Base-by-base conservation (phyloP, 64 coral and sea anemone genomes). In the Stichodactyla helianthus region DNA sequence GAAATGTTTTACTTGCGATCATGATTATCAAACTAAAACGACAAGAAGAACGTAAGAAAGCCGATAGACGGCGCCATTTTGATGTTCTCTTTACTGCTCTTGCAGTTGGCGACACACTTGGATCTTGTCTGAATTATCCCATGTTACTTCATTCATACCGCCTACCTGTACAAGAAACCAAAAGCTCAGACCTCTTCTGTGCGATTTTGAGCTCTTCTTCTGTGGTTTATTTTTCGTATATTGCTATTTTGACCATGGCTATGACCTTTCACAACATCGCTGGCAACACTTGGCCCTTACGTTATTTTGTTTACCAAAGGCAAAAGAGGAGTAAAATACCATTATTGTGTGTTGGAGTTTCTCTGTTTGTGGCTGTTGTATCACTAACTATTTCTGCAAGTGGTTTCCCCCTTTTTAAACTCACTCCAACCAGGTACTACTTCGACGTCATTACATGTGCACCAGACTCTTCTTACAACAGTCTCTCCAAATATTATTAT, bases 21-120 rank as follows among this genome's bases (percentile, higher is more conserved):
- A 78, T 78, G 76, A 50, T 78, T 18, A 50, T 78, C 76, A 78
- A 78, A 23, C 25, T 51, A 50, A 78, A 78, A 51, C 77, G 77
- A 52, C 31, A 52, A 28, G 25, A 80, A 80, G 77, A 80, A n/a
- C 15, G 22, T 0, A 27, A 80, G 4, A 80, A 5, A 80, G 31
- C 52, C n/a, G 77, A 80, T 52, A 80, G 52, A 80, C 51, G 19
- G 16, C 77, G 77, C 35, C 77, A 80, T 50, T 51, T 80, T 19
- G 77, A 80, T n/a, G 77, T 80, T 10, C 77, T 80, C 0, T 80
- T 52, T 80, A 15, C 44, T 80, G 35, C 50, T 80, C 44, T 80
- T 51, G 77, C 52, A 52, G 35, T 17, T 53, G 44, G 35, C 14
- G 44, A 52, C 13, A 19, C 52, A 13, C 18, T 80, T 50, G 77